phyloP scores from a whole-genome alignment of 2,888 invertebrate species.

The Ceramica pisi region DNA sequence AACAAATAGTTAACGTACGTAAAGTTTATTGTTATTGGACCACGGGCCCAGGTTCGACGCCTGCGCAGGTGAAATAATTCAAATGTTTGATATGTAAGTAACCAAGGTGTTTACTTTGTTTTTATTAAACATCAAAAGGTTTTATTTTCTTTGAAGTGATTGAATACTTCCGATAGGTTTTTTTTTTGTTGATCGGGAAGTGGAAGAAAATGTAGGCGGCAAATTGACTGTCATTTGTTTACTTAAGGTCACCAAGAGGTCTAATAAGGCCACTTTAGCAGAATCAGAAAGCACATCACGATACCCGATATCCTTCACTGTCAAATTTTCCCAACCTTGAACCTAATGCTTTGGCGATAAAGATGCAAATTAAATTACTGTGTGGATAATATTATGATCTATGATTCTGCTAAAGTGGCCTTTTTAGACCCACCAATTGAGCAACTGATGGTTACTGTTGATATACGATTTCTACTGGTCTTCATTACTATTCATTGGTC shows the following conservation, averaged over 20 bases:
- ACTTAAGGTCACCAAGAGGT: neutral
- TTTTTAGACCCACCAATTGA: no score
- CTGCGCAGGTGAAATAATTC: slow-evolving; percentile 65
- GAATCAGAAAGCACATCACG: no score
- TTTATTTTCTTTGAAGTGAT: slow-evolving; percentile 23
- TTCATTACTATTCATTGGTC: no score
- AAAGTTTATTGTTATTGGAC: slow-evolving; percentile 76
- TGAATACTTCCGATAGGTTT: neutral
- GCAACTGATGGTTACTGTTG: neutral
- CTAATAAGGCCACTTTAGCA: no score
- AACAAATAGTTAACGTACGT: slow-evolving; percentile 68
- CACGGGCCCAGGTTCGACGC: slow-evolving; percentile 64
- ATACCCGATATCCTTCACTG: no score
- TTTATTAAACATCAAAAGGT: slow-evolving; percentile 25
- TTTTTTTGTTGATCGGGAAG: neutral
- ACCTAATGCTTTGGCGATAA: no score
- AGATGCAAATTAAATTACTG: no score
- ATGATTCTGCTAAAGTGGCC: no score
- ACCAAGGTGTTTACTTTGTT: slow-evolving; percentile 14
- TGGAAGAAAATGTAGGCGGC: neutral
- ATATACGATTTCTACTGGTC: neutral
- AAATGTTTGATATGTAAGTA: slow-evolving; percentile 32
- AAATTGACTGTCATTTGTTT: slow-evolving; percentile 17
- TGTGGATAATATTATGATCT: no score
- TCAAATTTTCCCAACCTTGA: no score